These are phyloP conservation scores for Perdita meconis DNA, from an alignment of 2,888 invertebrate species.

Conservation along the genomic window DNA sequence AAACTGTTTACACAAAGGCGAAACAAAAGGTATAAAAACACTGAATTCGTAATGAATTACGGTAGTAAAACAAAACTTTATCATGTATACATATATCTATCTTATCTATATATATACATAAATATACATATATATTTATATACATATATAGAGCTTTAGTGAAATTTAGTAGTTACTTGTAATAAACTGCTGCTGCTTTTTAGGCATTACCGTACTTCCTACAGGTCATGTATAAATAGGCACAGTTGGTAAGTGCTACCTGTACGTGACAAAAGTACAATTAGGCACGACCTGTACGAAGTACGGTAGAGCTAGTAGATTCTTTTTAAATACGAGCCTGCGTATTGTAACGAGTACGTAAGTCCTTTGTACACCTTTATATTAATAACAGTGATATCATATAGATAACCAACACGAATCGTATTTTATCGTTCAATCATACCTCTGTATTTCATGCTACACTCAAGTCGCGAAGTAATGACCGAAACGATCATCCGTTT, in stretches of 20 bases:
- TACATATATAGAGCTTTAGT: slow-evolving; percentile 50
- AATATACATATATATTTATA: slow-evolving; percentile 16
- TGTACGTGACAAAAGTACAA: slow-evolving; percentile 61
- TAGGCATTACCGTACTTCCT: slow-evolving; percentile 75
- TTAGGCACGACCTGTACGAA: slow-evolving; percentile 76
- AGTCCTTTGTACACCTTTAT: slow-evolving; percentile 53
- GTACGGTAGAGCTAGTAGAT: slow-evolving; percentile 73
- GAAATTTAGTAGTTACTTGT: slow-evolving; percentile 61
- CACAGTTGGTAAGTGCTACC: slow-evolving; percentile 72
- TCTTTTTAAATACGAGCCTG: slow-evolving; percentile 62
- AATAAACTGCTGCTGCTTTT: slow-evolving; percentile 70
- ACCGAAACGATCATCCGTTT: background rate
- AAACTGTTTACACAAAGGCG: slow-evolving; percentile 83
- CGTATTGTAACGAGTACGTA: slow-evolving; percentile 64
- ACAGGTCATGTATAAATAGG: slow-evolving; percentile 72
- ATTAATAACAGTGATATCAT: slow-evolving; percentile 25
- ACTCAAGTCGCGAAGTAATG: slow-evolving; percentile 18
- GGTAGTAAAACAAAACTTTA: too few relatives aligned
- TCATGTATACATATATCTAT: slow-evolving; percentile 22
- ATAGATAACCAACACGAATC: slow-evolving; percentile 17
- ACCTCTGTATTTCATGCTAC: background rate
- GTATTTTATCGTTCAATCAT: background rate
- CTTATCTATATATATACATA: slow-evolving; percentile 20
- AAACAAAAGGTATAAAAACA: slow-evolving; percentile 84
- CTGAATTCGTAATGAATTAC: slow-evolving; percentile 41